These are phyloP conservation scores for Chelonus insularis DNA, from an alignment of 1,140 invertebrate genomes.

Conservation along the genomic window DNA sequence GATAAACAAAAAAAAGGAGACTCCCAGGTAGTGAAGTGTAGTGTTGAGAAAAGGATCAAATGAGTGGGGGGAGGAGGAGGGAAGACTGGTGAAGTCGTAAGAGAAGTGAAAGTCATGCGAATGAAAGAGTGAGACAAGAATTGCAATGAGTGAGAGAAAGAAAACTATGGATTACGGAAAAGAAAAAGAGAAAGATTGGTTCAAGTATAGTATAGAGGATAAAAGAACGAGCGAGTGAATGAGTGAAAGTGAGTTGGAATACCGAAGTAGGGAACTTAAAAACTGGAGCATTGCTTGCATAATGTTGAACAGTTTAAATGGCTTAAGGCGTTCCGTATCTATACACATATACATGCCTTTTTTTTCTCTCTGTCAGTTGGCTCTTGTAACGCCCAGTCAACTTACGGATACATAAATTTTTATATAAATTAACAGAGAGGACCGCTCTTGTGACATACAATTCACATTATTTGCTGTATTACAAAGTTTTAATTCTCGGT, in stretches of 20 bases:
- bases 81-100: slow-evolving; percentile 31
- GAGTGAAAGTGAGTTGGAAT: slow-evolving; percentile 53
- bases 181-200: slow-evolving; percentile 23
- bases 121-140: slow-evolving; percentile 19
- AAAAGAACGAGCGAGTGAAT: slow-evolving; percentile 46
- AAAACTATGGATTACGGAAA: slow-evolving; percentile 5
- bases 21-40: neutral
- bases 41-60: too few species aligned
- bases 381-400: neutral
- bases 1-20: neutral
- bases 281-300: slow-evolving; percentile 52
- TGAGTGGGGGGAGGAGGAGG: too few species aligned
- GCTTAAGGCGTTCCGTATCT: slow-evolving; percentile 38
- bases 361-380: neutral
- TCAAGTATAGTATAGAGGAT: slow-evolving; percentile 22
- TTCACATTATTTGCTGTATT: neutral
- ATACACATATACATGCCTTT: slow-evolving; percentile 11
- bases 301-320: slow-evolving; percentile 45
- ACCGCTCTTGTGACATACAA: too few species aligned
- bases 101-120: slow-evolving; percentile 45
- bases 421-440: neutral
- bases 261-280: slow-evolving; percentile 42
- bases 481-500: neutral
- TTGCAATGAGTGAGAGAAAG: slow-evolving; percentile 8
- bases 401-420: neutral